Evolutionary conservation across 2,113 vertebrate genomes (phyloP).

Genomic region (Syrrhaptes paradoxus): DNA sequence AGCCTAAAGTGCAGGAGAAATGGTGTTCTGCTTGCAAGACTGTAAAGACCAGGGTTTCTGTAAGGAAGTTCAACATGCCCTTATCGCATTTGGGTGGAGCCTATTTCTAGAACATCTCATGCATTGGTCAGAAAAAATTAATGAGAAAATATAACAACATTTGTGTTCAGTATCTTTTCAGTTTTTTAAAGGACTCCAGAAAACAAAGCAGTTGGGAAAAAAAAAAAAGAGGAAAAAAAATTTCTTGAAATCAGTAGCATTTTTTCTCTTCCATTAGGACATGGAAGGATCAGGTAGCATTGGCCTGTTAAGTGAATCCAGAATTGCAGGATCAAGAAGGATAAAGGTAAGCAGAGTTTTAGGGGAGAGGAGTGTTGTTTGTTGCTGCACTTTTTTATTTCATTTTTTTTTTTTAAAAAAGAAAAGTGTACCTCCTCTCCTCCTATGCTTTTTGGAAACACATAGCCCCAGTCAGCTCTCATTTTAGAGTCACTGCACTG

Average conservation of each 20-base stretch:
- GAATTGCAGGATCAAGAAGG: slow-evolving; percentile 27
- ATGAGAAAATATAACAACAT: neutral
- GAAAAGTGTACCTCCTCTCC: neutral
- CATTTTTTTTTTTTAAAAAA: neutral
- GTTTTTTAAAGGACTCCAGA: neutral
- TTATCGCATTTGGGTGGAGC: neutral
- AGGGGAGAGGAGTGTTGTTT: neutral
- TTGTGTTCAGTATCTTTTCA: neutral
- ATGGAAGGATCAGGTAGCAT: slow-evolving; percentile 84
- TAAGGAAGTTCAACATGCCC: neutral
- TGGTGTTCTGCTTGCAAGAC: neutral
- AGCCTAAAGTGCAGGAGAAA: neutral
- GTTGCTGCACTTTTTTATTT: neutral
- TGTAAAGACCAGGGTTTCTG: neutral
- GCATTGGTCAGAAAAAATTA: neutral
- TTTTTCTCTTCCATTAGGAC: slow-evolving; percentile 77
- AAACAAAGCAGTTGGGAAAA: neutral
- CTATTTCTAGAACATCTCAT: neutral
- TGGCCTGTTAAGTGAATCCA: slow-evolving; percentile 36
- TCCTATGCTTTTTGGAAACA: neutral
- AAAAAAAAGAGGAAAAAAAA: neutral
- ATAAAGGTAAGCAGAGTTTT: slow-evolving; percentile 71
- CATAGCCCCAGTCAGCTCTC: neutral
- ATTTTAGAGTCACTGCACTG: neutral
- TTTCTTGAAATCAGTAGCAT: neutral